Evolutionary conservation across 2,888 invertebrate species (phyloP), one percentile per base, ranked within the genome.

Genomic region (Reticulitermes lucifugus): DNA sequence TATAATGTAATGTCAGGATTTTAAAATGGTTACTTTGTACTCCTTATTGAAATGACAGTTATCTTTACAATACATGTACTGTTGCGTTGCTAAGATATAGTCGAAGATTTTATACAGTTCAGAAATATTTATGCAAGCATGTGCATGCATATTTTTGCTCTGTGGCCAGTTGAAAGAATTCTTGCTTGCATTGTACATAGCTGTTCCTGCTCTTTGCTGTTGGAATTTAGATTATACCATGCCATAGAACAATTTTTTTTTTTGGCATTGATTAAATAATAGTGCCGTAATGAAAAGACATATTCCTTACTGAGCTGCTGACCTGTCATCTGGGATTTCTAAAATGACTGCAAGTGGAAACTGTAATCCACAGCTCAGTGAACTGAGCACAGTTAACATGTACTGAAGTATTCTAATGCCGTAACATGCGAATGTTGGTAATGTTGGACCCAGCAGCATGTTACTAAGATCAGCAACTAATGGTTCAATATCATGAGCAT

Each of bases 131-230:
- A 73, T 73, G 41, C 12, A 41, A 4, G 21, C 6, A 41, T 35
- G 73, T 41, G 70, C 18, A 25, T 29, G 70, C 55, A 55, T 35
- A 29, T 73, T n/a, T 65, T 25, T 65, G 65, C 65, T n/a, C n/a
- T 65, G 25, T 65, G n/a, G 12, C 65, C 41, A 70, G 70, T 29
- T 29, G 70, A 25, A 29, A 25, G 29, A 70, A 29, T 29, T 25
- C 29, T 70, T 70, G 6, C n/a, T 70, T 70, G 70, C 12, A 55
- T 25, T 70, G 70, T 70, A 70, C n/a, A 70, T 70, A 29, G 70
- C 12, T 70, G 29, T 29, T 25, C 41, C 73, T 73, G 73, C 73
- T 35, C 73, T 73, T 73, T 73, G 73, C 73, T 35, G 35, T 73
- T 73, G 25, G 73, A 7, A 70, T 29, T 70, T 3, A 70, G 29